These are phyloP conservation scores for Calonectris borealis DNA, from an alignment of 2,113 vertebrate species.

Conservation along the genomic window DNA sequence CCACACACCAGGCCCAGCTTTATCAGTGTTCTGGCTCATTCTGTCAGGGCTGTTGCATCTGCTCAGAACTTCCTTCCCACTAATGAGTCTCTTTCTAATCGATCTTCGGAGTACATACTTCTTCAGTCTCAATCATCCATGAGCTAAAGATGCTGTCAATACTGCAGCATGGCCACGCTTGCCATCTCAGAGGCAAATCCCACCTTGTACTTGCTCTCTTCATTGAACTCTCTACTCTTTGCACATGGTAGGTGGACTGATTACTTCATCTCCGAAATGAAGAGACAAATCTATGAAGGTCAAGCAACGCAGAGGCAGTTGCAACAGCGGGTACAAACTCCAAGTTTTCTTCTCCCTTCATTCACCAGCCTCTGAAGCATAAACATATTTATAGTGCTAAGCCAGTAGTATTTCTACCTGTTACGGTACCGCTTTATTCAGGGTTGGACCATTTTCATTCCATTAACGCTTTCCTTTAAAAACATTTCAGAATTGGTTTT, in stretches of 20 bases:
- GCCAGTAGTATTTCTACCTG: slow-evolving; percentile 12
- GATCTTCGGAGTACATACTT: slow-evolving; percentile 25
- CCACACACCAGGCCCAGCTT: slow-evolving; percentile 28
- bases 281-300: not conserved
- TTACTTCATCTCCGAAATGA: not conserved
- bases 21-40: slow-evolving; percentile 43
- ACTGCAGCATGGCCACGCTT: not conserved
- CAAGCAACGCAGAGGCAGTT: not conserved
- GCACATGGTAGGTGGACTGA: not conserved
- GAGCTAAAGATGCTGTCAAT: not conserved
- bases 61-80: slow-evolving; percentile 38
- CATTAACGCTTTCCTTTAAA: slow-evolving; percentile 26
- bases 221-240: not conserved
- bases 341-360: not conserved
- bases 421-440: not conserved
- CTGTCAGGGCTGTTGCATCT: slow-evolving; percentile 42
- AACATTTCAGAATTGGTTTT: not conserved
- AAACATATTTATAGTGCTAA: not conserved
- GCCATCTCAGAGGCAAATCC: not conserved
- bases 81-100: slow-evolving; percentile 37
- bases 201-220: not conserved
- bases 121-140: not conserved
- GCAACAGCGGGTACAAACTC: not conserved
- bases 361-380: not conserved
- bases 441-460: not conserved